Conservation (phyloP, 2,113 vertebrate species). For the Bubo scandiacus region DNA sequence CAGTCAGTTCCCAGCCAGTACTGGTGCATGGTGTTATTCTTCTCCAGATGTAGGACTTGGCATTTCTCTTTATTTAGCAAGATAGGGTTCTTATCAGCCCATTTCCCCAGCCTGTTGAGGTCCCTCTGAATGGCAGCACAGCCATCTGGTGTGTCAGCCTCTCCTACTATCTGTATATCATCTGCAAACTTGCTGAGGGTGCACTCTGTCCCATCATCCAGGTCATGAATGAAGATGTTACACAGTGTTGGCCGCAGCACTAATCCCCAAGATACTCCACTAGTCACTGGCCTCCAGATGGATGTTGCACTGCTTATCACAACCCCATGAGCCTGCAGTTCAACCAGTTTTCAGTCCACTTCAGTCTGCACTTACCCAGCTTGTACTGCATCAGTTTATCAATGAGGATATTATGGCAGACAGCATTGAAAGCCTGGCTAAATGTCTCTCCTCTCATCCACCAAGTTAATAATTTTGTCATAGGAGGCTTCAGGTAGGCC, state of each 20-base stretch:
- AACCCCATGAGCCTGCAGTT: not conserved
- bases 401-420: not conserved
- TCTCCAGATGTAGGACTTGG: not conserved
- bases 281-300: not conserved
- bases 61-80: not conserved
- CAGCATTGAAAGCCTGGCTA: not conserved
- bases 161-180: not conserved
- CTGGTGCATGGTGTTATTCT: no score
- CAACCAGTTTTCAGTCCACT: not conserved
- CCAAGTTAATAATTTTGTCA: not conserved
- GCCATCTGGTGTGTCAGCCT: not conserved
- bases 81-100: not conserved
- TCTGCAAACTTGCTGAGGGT: not conserved
- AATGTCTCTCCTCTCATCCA: not conserved
- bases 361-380: not conserved
- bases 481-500: not conserved
- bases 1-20: not conserved
- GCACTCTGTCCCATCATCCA: not conserved
- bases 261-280: not conserved
- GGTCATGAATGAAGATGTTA: not conserved
- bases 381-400: not conserved
- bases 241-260: not conserved
- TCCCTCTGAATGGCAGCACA: no score
- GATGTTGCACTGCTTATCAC: no score
- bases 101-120: no score